Evolutionary conservation across 2,113 vertebrate genomes (phyloP).

Genomic region (Cyphomyrus discorhynchus): DNA sequence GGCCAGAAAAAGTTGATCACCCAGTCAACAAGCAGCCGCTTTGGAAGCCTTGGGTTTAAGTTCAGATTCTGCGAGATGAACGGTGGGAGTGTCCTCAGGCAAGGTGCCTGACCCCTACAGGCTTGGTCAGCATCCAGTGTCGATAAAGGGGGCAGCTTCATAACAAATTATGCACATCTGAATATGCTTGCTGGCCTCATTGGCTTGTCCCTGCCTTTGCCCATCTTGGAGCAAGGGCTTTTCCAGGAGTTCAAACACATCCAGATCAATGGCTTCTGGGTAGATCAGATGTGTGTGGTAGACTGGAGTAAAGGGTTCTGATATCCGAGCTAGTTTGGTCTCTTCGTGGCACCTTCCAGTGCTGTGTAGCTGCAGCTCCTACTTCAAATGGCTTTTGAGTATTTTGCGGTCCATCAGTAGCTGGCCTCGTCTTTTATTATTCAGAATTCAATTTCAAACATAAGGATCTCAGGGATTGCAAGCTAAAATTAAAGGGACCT

Average conservation of each 20-base stretch:
- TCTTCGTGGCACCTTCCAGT: neutral
- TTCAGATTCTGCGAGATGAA: neutral
- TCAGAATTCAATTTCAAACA: slow-evolving; percentile 51
- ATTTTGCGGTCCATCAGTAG: slow-evolving; percentile 52
- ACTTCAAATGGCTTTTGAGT: slow-evolving; percentile 43
- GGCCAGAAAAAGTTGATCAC: neutral
- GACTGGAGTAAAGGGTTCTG: neutral
- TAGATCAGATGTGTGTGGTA: neutral
- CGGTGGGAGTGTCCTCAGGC: neutral
- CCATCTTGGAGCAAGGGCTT: neutral
- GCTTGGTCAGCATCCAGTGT: neutral
- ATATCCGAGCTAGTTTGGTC: neutral
- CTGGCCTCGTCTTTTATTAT: slow-evolving; percentile 54
- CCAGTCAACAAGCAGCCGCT: neutral
- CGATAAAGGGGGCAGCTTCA: neutral
- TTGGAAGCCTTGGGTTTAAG: neutral
- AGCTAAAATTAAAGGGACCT: slow-evolving; percentile 60
- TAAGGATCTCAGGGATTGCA: slow-evolving; percentile 66
- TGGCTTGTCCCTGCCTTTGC: neutral
- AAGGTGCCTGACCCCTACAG: neutral
- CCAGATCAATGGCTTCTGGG: neutral
- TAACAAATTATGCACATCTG: neutral
- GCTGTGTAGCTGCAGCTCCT: slow-evolving; percentile 35
- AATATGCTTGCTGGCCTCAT: neutral
- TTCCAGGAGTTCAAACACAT: neutral